phyloP scores from a whole-genome alignment of 2,888 invertebrate species.

The Cylindroiulus punctatus region DNA sequence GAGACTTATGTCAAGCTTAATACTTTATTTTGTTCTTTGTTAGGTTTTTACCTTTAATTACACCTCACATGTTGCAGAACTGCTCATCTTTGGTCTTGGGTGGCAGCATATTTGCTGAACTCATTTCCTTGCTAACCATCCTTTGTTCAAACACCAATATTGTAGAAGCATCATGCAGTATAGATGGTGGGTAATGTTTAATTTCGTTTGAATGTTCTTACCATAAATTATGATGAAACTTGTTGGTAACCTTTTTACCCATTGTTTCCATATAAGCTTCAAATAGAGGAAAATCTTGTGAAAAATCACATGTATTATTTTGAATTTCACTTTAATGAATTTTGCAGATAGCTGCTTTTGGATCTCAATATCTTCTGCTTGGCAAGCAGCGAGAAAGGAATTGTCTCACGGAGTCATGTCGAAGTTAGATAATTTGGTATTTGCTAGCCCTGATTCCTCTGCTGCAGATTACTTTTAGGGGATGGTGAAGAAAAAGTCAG shows the following conservation, averaged over 20 bases:
- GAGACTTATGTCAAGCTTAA: neutral
- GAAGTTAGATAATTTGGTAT: conserved; percentile 32
- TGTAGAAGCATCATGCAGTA: conserved; percentile 13
- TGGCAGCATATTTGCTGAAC: conserved; percentile 2
- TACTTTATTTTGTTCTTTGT: neutral
- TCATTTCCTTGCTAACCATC: neutral
- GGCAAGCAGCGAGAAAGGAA: conserved; percentile 39
- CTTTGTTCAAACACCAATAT: conserved; percentile 16
- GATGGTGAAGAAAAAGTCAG: neutral
- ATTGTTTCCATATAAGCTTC: too few species aligned
- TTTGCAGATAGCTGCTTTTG: conserved; percentile 26
- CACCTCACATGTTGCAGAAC: conserved; percentile 10
- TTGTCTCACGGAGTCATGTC: neutral
- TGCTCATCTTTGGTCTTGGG: neutral
- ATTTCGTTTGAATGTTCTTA: neutral
- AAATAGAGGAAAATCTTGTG: too few species aligned
- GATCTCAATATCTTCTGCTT: neutral
- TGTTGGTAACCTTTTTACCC: too few species aligned
- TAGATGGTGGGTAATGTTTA: neutral
- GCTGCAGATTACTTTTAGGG: neutral
- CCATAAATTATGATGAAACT: neutral
- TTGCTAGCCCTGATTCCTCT: neutral
- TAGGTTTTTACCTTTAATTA: conserved; percentile 24
- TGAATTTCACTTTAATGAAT: neutral
- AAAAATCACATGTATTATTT: too few species aligned